phyloP scores from a whole-genome alignment of 2,797 vertebrate species.

The Cossypha heuglini region DNA sequence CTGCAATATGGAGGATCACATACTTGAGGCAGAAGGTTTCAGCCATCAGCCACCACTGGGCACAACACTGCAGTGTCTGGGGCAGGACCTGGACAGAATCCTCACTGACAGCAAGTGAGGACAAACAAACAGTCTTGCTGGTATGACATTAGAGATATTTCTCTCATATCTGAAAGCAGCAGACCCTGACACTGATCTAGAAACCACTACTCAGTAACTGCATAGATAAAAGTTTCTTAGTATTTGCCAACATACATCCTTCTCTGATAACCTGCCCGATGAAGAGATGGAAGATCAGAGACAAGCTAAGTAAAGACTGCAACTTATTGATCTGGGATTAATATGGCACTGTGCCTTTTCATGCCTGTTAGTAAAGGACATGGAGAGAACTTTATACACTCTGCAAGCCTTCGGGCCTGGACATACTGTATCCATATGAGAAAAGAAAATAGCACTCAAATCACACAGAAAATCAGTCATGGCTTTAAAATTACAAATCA shows the following conservation, averaged over 20 bases:
- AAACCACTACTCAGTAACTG: not conserved
- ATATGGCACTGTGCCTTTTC: not conserved
- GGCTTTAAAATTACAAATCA: not conserved
- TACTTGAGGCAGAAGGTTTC: not conserved
- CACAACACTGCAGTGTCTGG: not conserved
- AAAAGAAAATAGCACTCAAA: not conserved
- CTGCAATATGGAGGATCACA: not conserved
- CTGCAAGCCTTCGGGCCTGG: not conserved
- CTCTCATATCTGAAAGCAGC: not conserved
- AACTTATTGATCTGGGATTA: not conserved
- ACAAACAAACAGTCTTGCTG: not conserved
- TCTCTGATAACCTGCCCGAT: not conserved
- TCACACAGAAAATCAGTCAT: not conserved
- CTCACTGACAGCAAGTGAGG: not conserved
- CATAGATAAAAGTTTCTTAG: not conserved
- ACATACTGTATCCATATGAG: not conserved
- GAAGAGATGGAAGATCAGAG: not conserved
- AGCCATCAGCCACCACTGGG: not conserved
- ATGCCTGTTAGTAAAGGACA: not conserved
- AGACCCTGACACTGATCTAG: not conserved
- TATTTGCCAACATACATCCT: rapidly evolving
- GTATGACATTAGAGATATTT: not conserved
- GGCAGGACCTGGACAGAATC: not conserved
- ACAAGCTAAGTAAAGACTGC: not conserved
- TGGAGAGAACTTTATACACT: not conserved